Base-by-base conservation (phyloP, 2,888 invertebrate species). In the Drosophila dives region DNA sequence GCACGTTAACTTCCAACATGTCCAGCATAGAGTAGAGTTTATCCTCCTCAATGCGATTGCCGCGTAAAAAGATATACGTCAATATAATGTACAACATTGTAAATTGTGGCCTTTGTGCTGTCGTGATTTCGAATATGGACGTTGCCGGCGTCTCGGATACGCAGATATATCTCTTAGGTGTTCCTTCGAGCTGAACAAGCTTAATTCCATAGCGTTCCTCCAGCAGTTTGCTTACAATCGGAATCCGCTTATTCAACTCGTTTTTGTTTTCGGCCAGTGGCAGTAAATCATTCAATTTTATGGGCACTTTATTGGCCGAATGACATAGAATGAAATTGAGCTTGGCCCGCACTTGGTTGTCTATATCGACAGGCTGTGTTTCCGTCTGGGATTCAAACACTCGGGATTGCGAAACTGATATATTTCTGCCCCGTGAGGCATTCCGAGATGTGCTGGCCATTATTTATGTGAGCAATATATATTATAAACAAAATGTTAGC, bases 1-100 rank as follows among this genome's bases (percentile, higher is more conserved):
- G 70, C 11, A 87, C 63, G 2, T 61, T 34, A 7, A 86, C 50
- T 0, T 58, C 55, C 26, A 90, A 10, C 20, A 32, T 11, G 0
- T 62, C 66, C 7, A 86, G 61, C 72, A 81, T 63, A 0, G 15
- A 38, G 12, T 70, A 72, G 0, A 86, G 73, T 20, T 88, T 88
- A 0, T 54, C 49, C 34, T 90, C 86, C 38, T 88, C 81, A 12
- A 83, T 42, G 7, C 72, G 70, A 53, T 72, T 77, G 15, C 71
- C 65, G 1, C 89, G 83, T 59, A 86, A 32, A 10, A 90, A 90
- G 23, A 90, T 80, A 34, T 88, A 86, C 10, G 65, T 68, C 3
- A 86, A 72, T n/a, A 83, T 48, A 10, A 90, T 80, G 55, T 42
- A 72, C 8, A 86, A 65, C 34, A 86, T 6, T 11, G 81, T 74